Evolutionary conservation across 2,888 invertebrate genomes (phyloP).

Genomic region (Tipula helvola): DNA sequence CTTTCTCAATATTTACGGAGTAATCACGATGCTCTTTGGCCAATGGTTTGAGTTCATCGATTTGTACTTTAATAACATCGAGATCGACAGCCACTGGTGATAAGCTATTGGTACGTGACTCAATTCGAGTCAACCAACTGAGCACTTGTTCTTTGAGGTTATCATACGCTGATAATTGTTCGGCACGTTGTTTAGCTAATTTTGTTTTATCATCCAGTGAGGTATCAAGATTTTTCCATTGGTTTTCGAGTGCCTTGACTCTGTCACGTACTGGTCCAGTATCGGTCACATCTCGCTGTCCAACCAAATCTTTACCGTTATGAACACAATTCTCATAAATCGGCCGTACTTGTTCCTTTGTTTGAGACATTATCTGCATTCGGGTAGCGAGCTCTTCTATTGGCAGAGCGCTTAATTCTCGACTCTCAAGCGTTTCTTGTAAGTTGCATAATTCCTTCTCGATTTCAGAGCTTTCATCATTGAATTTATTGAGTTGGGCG

Average conservation of each 20-base stretch:
- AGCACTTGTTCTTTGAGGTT: conserved; percentile 62
- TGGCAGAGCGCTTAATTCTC: conserved; percentile 54
- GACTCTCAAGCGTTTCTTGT: conserved; percentile 59
- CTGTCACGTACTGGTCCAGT: conserved; percentile 70
- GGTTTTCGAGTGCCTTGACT: conserved; percentile 73
- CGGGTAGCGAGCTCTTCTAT: conserved; percentile 50
- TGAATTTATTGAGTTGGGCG: conserved; percentile 52
- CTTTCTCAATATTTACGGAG: conserved; percentile 72
- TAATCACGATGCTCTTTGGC: conserved; percentile 82
- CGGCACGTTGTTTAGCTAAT: conserved; percentile 68
- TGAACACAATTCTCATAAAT: conserved; percentile 66
- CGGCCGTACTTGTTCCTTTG: conserved; percentile 47
- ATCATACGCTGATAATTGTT: conserved; percentile 79
- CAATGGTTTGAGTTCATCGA: conserved; percentile 72
- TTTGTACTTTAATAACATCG: conserved; percentile 71
- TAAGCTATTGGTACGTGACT: conserved; percentile 59
- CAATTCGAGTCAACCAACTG: conserved; percentile 75
- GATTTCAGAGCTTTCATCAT: conserved; percentile 49
- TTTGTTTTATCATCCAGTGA: conserved; percentile 74
- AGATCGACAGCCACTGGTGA: conserved; percentile 80
- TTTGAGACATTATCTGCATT: conserved; percentile 37
- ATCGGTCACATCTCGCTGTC: conserved; percentile 81
- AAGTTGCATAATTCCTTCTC: conserved; percentile 60
- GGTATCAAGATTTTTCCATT: conserved; percentile 78
- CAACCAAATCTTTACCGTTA: conserved; percentile 67